Conservation (phyloP, 2,797 vertebrate species). For the Pangasius macronema region DNA sequence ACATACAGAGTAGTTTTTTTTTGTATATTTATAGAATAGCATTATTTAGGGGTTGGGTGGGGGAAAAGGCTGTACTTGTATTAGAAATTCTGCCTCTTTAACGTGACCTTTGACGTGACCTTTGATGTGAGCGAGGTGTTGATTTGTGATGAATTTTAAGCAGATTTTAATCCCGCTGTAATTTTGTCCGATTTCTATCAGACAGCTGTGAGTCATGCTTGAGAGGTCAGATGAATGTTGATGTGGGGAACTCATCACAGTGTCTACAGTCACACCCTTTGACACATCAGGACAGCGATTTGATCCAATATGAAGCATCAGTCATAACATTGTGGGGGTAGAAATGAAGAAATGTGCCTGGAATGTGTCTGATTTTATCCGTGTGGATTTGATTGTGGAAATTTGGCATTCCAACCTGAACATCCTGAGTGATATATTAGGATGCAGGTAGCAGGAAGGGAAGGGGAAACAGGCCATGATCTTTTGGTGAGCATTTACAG, state of each 20-base stretch:
- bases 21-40: neutral
- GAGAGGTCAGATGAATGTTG: neutral
- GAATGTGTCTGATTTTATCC: neutral
- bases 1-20: neutral
- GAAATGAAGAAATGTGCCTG: neutral
- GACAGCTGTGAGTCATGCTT: constrained; percentile 25
- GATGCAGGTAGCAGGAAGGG: neutral
- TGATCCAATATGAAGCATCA: neutral
- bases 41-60: neutral
- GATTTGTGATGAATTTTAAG: neutral
- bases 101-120: constrained; percentile 18
- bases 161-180: neutral
- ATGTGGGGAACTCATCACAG: neutral
- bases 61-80: neutral
- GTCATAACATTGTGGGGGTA: neutral
- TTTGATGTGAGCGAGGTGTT: neutral
- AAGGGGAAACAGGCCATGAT: neutral
- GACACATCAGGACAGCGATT: neutral
- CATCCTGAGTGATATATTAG: neutral
- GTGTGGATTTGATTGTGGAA: neutral
- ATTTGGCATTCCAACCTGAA: too few relatives aligned
- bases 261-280: neutral
- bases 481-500: neutral
- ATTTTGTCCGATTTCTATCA: neutral
- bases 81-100: neutral